Conservation (phyloP, 2,797 vertebrate genomes). For the Lycodopsis pacificus region DNA sequence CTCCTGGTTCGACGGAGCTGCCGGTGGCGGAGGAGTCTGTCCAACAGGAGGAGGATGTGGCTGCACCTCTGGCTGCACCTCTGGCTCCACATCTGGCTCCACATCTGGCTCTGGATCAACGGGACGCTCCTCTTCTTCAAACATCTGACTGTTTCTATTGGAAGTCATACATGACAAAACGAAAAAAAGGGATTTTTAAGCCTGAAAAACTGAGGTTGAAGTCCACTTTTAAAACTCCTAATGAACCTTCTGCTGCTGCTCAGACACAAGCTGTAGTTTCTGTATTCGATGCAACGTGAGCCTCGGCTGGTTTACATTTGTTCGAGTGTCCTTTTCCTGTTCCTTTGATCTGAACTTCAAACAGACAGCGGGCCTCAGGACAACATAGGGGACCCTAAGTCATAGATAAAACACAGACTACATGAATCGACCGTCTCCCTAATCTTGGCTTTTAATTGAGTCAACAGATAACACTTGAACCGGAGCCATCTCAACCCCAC, state of each 20-base stretch:
- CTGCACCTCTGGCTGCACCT: constrained; percentile 16
- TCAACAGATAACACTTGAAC: not conserved
- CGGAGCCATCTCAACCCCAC: not conserved
- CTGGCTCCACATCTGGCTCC: constrained; percentile 7
- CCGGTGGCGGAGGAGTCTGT: not conserved
- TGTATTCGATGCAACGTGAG: constrained; percentile 13
- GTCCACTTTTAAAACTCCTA: not conserved
- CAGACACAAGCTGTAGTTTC: not conserved
- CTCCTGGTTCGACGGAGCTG: not conserved
- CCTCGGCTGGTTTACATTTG: not conserved
- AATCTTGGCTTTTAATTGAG: constrained; percentile 3
- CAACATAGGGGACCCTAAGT: not conserved
- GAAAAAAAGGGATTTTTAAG: not conserved
- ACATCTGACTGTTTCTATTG: constrained; percentile 69
- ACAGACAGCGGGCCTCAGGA: constrained; percentile 9
- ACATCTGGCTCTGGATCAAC: not conserved
- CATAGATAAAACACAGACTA: not conserved
- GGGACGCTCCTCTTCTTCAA: constrained; percentile 40
- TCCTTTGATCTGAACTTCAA: constrained; percentile 60
- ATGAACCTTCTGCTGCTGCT: not conserved
- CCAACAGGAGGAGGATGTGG: not conserved
- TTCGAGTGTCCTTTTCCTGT: constrained; percentile 9
- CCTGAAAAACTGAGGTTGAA: not conserved
- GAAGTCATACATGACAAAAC: not conserved
- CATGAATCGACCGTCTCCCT: not conserved